A percentile compares a stretch with the other conserved stretches of the same genome.
These are phyloP conservation scores for Thamnophis elegans DNA, from an alignment of 2,797 vertebrate genomes.

Conservation along the genomic window DNA sequence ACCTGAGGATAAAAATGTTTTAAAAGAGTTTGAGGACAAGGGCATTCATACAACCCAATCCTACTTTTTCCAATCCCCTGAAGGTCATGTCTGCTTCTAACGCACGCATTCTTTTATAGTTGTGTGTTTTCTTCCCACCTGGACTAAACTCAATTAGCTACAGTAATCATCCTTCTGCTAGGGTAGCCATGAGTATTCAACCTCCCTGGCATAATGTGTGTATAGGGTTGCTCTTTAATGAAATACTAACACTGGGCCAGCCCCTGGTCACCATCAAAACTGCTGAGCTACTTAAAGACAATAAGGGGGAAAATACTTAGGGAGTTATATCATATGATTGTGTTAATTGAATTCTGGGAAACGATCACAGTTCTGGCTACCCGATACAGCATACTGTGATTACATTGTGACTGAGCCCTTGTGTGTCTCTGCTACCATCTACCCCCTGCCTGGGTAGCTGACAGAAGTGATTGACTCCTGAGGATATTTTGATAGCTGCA, in stretches of 20 bases:
- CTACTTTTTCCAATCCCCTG: neutral
- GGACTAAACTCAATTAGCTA: neutral
- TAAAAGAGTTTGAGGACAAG: neutral
- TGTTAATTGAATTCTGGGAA: neutral
- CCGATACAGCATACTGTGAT: neutral
- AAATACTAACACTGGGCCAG: neutral
- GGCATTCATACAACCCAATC: neutral
- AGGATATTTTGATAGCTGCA: neutral
- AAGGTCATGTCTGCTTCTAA: neutral
- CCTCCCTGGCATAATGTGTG: neutral
- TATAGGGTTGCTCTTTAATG: neutral
- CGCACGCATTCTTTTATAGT: neutral
- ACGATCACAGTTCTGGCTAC: neutral
- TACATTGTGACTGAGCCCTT: neutral
- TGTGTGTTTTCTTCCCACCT: neutral
- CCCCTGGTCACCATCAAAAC: neutral
- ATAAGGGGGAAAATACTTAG: neutral
- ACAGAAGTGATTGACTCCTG: neutral
- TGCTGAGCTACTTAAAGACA: neutral
- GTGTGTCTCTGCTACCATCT: neutral
- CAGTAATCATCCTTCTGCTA: neutral
- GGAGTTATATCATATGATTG: neutral
- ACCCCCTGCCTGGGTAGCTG: neutral
- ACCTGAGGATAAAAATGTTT: neutral
- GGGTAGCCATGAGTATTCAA: neutral